Percentiles rank a stretch among this genome's conserved stretches.
Evolutionary conservation across 2,113 vertebrate species (phyloP).

Genomic region (Brachionichthys hirsutus): DNA sequence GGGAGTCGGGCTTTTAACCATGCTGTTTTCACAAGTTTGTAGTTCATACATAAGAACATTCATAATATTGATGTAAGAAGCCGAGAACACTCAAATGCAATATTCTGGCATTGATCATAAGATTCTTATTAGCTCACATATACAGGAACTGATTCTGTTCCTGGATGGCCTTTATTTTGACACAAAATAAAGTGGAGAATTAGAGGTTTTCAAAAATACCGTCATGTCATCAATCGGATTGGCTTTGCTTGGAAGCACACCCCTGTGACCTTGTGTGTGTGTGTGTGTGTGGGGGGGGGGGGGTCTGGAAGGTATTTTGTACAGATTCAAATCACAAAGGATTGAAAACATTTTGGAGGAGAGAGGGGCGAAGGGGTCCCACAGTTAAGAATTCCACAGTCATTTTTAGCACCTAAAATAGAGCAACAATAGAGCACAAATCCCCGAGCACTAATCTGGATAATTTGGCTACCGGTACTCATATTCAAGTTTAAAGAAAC

Average conservation of each 20-base stretch:
- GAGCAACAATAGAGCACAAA: too few relatives aligned
- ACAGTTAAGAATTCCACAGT: too few relatives aligned
- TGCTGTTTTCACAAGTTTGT: conserved; percentile 62
- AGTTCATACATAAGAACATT: conserved; percentile 51
- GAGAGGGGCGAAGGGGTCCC: too few relatives aligned
- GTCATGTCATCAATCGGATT: conserved; percentile 72
- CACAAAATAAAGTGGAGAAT: conserved; percentile 50
- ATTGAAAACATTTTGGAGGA: not conserved
- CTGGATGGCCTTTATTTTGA: not conserved
- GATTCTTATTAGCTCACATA: conserved; percentile 17
- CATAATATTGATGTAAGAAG: conserved; percentile 58
- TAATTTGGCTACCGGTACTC: conserved; percentile 10
- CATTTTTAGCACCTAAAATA: too few relatives aligned
- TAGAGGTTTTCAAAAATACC: conserved; percentile 59
- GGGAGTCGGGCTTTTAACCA: conserved; percentile 61
- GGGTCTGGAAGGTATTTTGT: conserved; percentile 26
- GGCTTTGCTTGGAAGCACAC: conserved; percentile 3
- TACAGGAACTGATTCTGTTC: not conserved
- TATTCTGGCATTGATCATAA: conserved; percentile 26
- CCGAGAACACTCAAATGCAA: conserved; percentile 40
- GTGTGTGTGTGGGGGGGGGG: not conserved
- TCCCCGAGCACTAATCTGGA: not conserved
- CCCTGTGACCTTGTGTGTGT: too few relatives aligned
- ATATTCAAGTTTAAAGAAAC: conserved; percentile 24
- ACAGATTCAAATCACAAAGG: too few relatives aligned